Base-by-base conservation (phyloP, 2,888 invertebrate species). In the Tipula vernalis region DNA sequence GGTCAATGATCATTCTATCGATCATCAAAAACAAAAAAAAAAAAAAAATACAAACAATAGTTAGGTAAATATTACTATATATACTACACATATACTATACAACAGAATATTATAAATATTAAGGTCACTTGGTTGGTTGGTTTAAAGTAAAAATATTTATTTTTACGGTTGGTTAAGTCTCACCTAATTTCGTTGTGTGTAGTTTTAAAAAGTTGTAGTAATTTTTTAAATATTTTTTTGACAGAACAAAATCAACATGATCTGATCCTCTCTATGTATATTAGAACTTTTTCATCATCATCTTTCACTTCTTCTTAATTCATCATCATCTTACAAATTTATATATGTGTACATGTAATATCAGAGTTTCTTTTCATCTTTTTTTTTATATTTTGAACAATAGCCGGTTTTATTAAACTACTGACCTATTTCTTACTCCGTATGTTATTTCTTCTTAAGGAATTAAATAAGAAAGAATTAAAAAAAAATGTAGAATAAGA, bases 351-450 rank as follows among this genome's bases (percentile, higher is more conserved):
- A 28, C 10, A 71, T 71, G 71, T 71, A 71, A 71, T 71, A 71
- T 71, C 71, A 71, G 71, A 84, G 36, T 84, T 84, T 84, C 15
- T 84, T 36, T 39, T 84, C 41, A 84, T 84, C 15, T 39, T 84
- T 83, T 83, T 83, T 84, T 39, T 84, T 84, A 36, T 36, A 84
- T 36, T 41, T 84, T 84, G 41, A 84, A 84, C 84, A 84, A 84
- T 41, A 84, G 84, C 84, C 84, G 84, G 84, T 84, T 85, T 85
- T 85, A 42, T 85, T 42, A 85, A 85, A 85, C 85, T 85, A 85
- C 85, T 85, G 85, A 85, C 85, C 85, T 85, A 85, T 85, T 85
- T 85, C 42, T 85, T 42, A 71, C 28, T 71, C 71, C 71, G 71
- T 71, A 71, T 71, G 71, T 71, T 71, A 71, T 71, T 71, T 71